phyloP scores from a whole-genome alignment of 2,888 invertebrate species.

The Yponomeuta sedellus region DNA sequence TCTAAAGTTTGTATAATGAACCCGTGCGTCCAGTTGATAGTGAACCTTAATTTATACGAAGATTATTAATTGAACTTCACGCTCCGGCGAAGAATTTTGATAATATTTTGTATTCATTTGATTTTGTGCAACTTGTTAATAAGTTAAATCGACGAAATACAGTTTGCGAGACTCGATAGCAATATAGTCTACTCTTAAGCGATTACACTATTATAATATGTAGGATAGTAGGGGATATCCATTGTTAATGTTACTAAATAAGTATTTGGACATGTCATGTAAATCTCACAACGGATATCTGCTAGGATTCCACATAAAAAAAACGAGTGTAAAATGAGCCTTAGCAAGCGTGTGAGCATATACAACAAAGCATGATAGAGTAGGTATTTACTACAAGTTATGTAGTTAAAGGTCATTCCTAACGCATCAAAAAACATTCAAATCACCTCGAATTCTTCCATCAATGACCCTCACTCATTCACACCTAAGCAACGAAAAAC shows the following conservation, averaged over 20 bases:
- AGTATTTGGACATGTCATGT: too few species aligned
- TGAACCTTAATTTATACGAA: background rate
- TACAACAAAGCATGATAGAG: too few species aligned
- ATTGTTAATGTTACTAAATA: too few species aligned
- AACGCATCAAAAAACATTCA: background rate
- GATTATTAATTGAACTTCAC: background rate
- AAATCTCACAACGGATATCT: too few species aligned
- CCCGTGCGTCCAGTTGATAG: background rate
- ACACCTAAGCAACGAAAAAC: conserved; percentile 5
- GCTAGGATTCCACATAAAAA: too few species aligned
- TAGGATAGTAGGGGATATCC: too few species aligned
- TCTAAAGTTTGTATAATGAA: background rate
- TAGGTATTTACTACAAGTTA: too few species aligned
- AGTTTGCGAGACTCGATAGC: background rate
- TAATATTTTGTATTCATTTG: background rate
- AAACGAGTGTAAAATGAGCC: too few species aligned
- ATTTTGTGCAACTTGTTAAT: conserved; percentile 1
- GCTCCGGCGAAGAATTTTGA: background rate
- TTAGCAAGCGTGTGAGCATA: too few species aligned
- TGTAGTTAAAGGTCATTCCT: too few species aligned
- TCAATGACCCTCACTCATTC: background rate
- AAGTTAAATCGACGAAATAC: background rate
- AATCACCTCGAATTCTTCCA: background rate
- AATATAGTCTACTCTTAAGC: too few species aligned
- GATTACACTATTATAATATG: too few species aligned